These are phyloP conservation scores for Brevimyrus niger DNA, from an alignment of 2,113 vertebrate genomes.

Conservation along the genomic window DNA sequence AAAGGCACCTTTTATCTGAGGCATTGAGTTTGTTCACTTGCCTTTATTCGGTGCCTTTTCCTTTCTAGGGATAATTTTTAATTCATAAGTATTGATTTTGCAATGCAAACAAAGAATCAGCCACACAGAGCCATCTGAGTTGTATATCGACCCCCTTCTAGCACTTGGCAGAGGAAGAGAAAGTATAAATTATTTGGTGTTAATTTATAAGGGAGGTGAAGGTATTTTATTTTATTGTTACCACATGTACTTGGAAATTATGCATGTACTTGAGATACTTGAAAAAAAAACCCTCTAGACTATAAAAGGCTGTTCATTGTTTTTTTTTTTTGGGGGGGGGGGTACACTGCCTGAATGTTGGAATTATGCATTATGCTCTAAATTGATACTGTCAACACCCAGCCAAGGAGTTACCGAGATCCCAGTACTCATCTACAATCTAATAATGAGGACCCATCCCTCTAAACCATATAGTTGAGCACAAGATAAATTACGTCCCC, in stretches of 20 bases:
- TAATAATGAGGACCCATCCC: constrained; percentile 31
- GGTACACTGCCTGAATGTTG: constrained; percentile 40
- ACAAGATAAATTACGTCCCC: constrained; percentile 65
- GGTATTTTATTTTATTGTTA: constrained; percentile 57
- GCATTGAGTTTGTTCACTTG: background rate
- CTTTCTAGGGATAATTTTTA: constrained; percentile 25
- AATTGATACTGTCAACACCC: constrained; percentile 54
- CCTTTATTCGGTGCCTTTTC: constrained; percentile 28
- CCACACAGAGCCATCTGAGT: constrained; percentile 34
- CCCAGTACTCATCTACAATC: constrained; percentile 26
- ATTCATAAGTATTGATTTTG: constrained; percentile 45
- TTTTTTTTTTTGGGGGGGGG: constrained; percentile 38
- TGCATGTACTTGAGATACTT: constrained; percentile 34
- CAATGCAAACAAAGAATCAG: constrained; percentile 41
- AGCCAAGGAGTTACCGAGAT: constrained; percentile 17
- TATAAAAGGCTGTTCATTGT: constrained; percentile 36
- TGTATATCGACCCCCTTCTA: constrained; percentile 44
- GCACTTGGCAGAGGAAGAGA: constrained; percentile 35
- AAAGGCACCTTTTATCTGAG: constrained; percentile 15
- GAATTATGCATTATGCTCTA: constrained; percentile 52
- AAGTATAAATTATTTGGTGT: constrained; percentile 40
- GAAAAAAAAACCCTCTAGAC: constrained; percentile 34
- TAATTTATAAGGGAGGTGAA: constrained; percentile 46
- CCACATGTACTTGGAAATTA: constrained; percentile 26
- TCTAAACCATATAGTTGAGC: constrained; percentile 31